Conservation (phyloP, 2,113 vertebrate species). For the Tychaedon coryphoeus region DNA sequence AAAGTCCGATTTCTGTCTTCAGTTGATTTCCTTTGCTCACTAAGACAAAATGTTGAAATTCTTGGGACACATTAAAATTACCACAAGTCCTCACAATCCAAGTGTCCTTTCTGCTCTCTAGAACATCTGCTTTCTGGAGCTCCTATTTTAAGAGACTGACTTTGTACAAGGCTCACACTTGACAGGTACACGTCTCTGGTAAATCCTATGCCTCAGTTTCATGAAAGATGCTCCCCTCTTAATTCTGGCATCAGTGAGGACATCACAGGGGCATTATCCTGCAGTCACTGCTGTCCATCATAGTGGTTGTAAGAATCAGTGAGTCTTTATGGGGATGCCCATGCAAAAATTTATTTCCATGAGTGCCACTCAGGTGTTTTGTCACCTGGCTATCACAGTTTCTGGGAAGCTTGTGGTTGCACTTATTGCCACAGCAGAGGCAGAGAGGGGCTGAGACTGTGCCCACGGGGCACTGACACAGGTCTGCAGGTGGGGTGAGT, state of each 20-base stretch:
- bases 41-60: neutral
- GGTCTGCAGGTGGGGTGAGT: accelerated
- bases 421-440: neutral
- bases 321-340: neutral
- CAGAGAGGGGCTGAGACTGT: neutral
- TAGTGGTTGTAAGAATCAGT: neutral
- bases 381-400: neutral
- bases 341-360: neutral
- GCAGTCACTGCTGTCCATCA: accelerated
- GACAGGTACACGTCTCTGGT: neutral
- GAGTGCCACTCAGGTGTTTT: neutral
- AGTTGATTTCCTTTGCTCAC: neutral
- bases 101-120: neutral
- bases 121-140: neutral
- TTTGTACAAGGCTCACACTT: neutral
- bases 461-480: accelerated
- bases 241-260: neutral
- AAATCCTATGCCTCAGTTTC: neutral
- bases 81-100: neutral
- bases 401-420: neutral
- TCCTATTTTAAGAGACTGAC: neutral
- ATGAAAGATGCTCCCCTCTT: neutral
- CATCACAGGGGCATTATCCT: neutral
- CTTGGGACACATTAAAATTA: neutral
- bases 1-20: neutral